Base-by-base conservation (phyloP, 2,113 vertebrate genomes). In the Ochotona princeps region DNA sequence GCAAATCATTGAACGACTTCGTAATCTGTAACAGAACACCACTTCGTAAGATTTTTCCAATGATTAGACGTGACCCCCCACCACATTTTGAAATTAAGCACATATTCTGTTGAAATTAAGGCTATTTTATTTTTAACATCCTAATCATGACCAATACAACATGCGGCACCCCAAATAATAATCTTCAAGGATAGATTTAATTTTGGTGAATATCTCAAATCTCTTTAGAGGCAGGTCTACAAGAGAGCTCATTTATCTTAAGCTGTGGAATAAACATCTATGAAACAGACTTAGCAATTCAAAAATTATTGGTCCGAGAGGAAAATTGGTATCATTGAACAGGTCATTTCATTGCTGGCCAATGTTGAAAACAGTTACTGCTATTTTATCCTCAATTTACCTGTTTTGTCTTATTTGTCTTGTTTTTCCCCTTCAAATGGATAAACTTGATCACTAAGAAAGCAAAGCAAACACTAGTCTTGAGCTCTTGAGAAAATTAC, bases 81-180 rank as follows among this genome's bases (percentile, higher is more conserved):
- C 11, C 23, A 38, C 12, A 74, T 44, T 81, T 81, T 72, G n/a
- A 90, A 95, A 69, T 38, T 32, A 76, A 72, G 65, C n/a, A 49
- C 61, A 54, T 75, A 38, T 57, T 65, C 26, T 57, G 76, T 82
- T 66, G 49, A 85, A 96, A 73, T 54, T 25, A 92, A 82, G 44
- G 21, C 32, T 69, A 32, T 61, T 23, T 51, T 54, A 20, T 92
- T 93, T 65, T 78, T 7, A 60, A 15, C 84, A 67, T 26, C 38
- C 30, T 72, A 69, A 20, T 12, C 14, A 6, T 76, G 28, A 47
- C 38, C 7, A 57, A 21, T 8, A 25, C n/a, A 15, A 57, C 11
- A 57, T 57, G 54, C 12, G 3, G 5, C 13, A 7, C 20, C 8
- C 38, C 15, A 10, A 35, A 49, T 69, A 78, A 60, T 28, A 66